These are phyloP conservation scores for Bhutanitis thaidina DNA, from an alignment of 2,888 invertebrate genomes.

Conservation along the genomic window DNA sequence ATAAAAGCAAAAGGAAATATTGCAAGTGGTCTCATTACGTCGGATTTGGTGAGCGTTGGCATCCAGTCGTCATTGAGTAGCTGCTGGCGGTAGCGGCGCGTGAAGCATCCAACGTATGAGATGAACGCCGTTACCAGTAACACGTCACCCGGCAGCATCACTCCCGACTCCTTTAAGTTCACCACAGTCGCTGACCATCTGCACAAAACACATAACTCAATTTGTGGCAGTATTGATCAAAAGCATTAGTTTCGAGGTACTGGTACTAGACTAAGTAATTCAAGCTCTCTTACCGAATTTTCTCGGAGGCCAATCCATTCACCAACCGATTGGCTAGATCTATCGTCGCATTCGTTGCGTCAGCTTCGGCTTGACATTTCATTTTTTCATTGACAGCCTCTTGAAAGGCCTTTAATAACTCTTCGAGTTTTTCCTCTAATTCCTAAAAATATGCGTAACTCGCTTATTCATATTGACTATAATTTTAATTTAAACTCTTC, in stretches of 20 bases:
- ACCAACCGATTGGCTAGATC: slow-evolving; percentile 95
- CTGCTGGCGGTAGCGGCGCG: slow-evolving; percentile 88
- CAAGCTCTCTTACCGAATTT: slow-evolving; percentile 65
- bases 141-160: slow-evolving; percentile 93
- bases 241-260: too few species aligned
- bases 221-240: too few species aligned
- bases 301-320: slow-evolving; percentile 95
- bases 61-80: slow-evolving; percentile 90
- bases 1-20: too few species aligned
- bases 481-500: too few species aligned
- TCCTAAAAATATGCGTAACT: slow-evolving; percentile 53
- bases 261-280: too few species aligned
- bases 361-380: slow-evolving; percentile 95
- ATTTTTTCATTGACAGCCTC: slow-evolving; percentile 91
- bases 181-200: slow-evolving; percentile 71
- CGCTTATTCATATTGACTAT: too few species aligned
- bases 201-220: background rate
- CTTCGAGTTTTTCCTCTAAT: slow-evolving; percentile 88
- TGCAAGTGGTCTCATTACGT: slow-evolving; percentile 56
- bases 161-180: slow-evolving; percentile 84
- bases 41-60: slow-evolving; percentile 85
- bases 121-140: slow-evolving; percentile 94
- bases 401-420: slow-evolving; percentile 90
- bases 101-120: slow-evolving; percentile 97
- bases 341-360: slow-evolving; percentile 92